Percentiles rank a stretch among this genome's conserved stretches.
These are phyloP conservation scores for Schizothorax lantsangensis DNA, from an alignment of 2,797 vertebrate species.

Conservation along the genomic window DNA sequence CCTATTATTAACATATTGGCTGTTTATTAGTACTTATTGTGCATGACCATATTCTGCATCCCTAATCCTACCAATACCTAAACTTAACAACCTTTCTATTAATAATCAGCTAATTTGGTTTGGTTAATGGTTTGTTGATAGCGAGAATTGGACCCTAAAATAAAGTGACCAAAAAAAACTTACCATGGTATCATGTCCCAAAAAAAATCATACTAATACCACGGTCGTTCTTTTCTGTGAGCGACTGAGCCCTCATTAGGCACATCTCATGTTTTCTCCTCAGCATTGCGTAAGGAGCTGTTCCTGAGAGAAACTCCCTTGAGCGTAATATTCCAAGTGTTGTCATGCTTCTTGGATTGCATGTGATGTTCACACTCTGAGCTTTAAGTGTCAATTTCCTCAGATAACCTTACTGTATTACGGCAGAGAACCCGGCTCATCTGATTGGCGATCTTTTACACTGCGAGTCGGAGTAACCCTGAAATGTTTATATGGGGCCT, in stretches of 20 bases:
- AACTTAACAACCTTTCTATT: neutral
- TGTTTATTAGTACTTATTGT: neutral
- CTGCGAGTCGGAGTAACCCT: constrained; percentile 22
- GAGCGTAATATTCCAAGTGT: constrained; percentile 22
- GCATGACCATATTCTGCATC: neutral
- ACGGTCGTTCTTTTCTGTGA: neutral
- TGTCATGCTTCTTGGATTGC: constrained; percentile 47
- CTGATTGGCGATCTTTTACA: constrained; percentile 35
- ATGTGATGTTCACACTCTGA: constrained; percentile 47
- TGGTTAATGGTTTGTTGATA: neutral
- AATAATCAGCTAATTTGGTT: neutral
- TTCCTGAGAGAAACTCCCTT: constrained; percentile 40
- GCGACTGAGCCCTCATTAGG: neutral
- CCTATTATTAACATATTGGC: neutral
- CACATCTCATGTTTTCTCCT: constrained; percentile 17
- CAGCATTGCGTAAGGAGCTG: neutral
- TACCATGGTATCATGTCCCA: neutral
- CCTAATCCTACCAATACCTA: neutral
- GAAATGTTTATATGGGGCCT: constrained; percentile 26
- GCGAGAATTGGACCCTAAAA: neutral
- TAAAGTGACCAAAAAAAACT: neutral
- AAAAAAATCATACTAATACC: neutral
- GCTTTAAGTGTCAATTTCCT: constrained; percentile 51
- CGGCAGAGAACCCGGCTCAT: constrained; percentile 38
- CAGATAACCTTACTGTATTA: constrained; percentile 52